Percentiles rank a stretch among this genome's conserved stretches.
phyloP scores from a whole-genome alignment of 1,140 invertebrate genomes.

The Cydia fagiglandana region DNA sequence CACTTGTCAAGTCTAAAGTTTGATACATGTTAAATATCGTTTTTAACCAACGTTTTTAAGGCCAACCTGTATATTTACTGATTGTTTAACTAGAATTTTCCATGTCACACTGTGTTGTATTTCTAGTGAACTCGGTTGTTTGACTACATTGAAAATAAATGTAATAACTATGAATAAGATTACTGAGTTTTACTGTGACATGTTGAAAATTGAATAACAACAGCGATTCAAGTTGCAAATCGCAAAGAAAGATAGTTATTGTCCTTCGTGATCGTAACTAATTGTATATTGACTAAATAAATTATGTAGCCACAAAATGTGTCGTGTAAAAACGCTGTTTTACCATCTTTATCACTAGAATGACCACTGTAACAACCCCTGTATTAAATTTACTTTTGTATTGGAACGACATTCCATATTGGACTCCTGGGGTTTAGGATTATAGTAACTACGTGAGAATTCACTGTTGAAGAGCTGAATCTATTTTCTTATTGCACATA shows the following conservation, averaged over 20 bases:
- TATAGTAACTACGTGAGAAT: slow-evolving; percentile 9
- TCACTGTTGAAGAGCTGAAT: slow-evolving; percentile 21
- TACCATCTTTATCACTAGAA: neutral
- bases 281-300: neutral
- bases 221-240: neutral
- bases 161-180: no score
- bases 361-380: slow-evolving; percentile 4
- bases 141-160: no score
- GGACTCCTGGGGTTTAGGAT: neutral
- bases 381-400: slow-evolving; percentile 9
- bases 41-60: no score
- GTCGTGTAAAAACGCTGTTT: slow-evolving; percentile 7
- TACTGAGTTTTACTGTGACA: no score
- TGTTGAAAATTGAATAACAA: neutral
- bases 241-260: neutral
- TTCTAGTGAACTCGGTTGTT: neutral
- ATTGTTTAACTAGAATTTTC: neutral
- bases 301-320: neutral
- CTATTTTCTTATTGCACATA: slow-evolving; percentile 31
- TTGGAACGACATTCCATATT: slow-evolving; percentile 26
- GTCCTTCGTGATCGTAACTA: neutral
- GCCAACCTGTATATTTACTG: no score
- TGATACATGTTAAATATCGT: no score
- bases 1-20: no score
- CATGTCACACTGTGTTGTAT: neutral